phyloP scores from a whole-genome alignment of 2,113 vertebrate genomes.

The Onychostoma macrolepis region DNA sequence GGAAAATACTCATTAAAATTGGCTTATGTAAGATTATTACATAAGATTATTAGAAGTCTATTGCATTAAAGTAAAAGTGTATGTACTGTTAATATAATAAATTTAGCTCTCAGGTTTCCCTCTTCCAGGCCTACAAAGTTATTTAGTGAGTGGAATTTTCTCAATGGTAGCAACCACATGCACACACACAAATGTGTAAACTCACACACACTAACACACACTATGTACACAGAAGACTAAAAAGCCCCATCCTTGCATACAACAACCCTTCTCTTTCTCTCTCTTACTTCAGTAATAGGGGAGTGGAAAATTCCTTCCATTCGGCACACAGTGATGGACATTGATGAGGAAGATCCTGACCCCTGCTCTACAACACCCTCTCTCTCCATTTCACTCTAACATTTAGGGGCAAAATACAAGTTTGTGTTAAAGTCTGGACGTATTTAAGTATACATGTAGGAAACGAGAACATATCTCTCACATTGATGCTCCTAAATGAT shows the following conservation, averaged over 20 bases:
- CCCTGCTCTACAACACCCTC: constrained; percentile 7
- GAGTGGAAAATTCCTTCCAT: constrained; percentile 68
- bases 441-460: neutral
- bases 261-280: constrained; percentile 1
- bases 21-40: neutral
- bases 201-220: constrained; percentile 33
- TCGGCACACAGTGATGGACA: constrained; percentile 56
- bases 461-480: neutral
- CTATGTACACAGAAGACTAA: constrained; percentile 37
- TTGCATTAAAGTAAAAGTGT: neutral
- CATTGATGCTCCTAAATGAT: neutral
- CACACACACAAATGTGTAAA: constrained; percentile 36
- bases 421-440: neutral
- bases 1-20: neutral
- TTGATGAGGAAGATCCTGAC: constrained; percentile 45
- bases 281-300: constrained; percentile 17
- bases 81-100: neutral
- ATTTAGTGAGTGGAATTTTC: constrained; percentile 27
- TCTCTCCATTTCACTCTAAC: neutral
- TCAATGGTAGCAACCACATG: constrained; percentile 37
- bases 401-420: neutral
- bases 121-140: neutral
- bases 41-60: neutral
- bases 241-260: constrained; percentile 29
- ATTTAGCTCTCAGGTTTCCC: constrained; percentile 5